Percentiles rank a stretch among this genome's conserved stretches.
These are phyloP conservation scores for Drosophila repletoides DNA, from an alignment of 1,140 invertebrate species.

Conservation along the genomic window DNA sequence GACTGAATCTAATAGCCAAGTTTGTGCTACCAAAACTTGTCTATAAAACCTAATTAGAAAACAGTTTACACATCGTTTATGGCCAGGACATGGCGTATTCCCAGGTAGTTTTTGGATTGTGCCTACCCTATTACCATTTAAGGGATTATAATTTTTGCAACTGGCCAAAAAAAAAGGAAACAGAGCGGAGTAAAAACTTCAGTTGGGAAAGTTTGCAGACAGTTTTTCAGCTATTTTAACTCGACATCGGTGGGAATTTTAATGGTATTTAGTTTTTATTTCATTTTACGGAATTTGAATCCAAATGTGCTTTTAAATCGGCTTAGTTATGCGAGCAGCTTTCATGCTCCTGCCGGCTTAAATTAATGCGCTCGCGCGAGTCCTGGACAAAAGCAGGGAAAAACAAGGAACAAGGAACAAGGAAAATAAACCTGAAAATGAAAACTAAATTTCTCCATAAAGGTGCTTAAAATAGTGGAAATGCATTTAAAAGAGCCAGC, in stretches of 20 bases:
- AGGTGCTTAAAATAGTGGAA: constrained; percentile 65
- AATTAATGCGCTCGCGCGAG: constrained; percentile 65
- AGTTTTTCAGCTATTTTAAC: constrained; percentile 70
- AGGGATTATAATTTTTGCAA: constrained; percentile 76
- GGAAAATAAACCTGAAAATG: background rate
- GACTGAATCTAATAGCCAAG: background rate
- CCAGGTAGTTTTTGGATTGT: background rate
- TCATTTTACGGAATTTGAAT: constrained; percentile 75
- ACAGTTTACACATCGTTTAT: constrained; percentile 19
- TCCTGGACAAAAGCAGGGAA: constrained; percentile 27
- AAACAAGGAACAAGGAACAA: constrained; percentile 5
- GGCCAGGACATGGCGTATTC: background rate
- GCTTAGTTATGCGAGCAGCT: constrained; percentile 73
- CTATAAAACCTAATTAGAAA: constrained; percentile 13
- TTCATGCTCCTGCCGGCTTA: constrained; percentile 67
- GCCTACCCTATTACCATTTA: constrained; percentile 57
- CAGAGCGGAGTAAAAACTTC: constrained; percentile 73
- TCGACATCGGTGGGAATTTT: constrained; percentile 27
- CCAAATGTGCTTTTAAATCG: constrained; percentile 79
- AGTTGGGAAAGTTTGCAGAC: constrained; percentile 69
- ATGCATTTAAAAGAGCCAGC: constrained; percentile 36
- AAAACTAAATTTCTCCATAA: constrained; percentile 3
- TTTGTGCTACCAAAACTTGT: too few relatives aligned
- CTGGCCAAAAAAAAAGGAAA: constrained; percentile 45
- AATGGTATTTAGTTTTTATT: constrained; percentile 56